These are phyloP conservation scores for Vanessa tameamea DNA, from an alignment of 1,140 invertebrate genomes.

Conservation along the genomic window DNA sequence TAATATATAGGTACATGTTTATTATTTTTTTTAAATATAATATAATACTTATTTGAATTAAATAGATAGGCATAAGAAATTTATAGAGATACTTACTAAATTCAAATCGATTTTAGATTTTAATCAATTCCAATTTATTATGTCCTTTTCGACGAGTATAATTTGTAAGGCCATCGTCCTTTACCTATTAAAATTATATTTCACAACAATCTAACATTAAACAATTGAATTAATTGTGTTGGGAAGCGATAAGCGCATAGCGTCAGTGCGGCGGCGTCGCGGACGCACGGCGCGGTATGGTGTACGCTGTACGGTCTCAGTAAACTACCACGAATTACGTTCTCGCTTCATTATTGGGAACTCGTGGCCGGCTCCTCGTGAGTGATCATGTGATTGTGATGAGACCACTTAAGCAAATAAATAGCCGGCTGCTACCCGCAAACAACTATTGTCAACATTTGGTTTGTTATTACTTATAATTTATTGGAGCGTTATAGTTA, in stretches of 20 bases:
- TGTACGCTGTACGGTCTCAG: slow-evolving; percentile 32
- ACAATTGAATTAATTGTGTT: slow-evolving; percentile 58
- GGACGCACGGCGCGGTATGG: slow-evolving; percentile 10
- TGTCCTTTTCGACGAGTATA: neutral
- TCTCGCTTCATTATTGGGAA: slow-evolving; percentile 56
- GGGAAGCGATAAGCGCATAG: slow-evolving; percentile 52
- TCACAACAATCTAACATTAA: slow-evolving; percentile 41
- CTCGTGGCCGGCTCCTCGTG: slow-evolving; percentile 71
- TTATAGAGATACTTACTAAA: too few species aligned
- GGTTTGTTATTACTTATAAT: slow-evolving; percentile 40
- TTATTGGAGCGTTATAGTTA: slow-evolving; percentile 29
- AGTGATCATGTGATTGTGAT: slow-evolving; percentile 76
- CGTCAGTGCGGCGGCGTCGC: slow-evolving; percentile 45
- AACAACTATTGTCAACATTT: slow-evolving; percentile 58
- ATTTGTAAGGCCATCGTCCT: slow-evolving; percentile 47
- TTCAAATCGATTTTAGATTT: too few species aligned
- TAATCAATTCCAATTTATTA: too few species aligned
- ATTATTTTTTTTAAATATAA: too few species aligned
- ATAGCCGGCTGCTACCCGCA: slow-evolving; percentile 50
- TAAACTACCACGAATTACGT: slow-evolving; percentile 53
- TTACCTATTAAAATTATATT: slow-evolving; percentile 39
- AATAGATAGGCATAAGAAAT: too few species aligned
- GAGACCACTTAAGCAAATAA: slow-evolving; percentile 77
- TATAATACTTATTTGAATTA: too few species aligned
- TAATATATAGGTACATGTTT: too few species aligned